A percentile compares a stretch with the other conserved stretches of the same genome.
phyloP scores from a whole-genome alignment of 2,797 vertebrate genomes.

The Pantherophis vulpinus region DNA sequence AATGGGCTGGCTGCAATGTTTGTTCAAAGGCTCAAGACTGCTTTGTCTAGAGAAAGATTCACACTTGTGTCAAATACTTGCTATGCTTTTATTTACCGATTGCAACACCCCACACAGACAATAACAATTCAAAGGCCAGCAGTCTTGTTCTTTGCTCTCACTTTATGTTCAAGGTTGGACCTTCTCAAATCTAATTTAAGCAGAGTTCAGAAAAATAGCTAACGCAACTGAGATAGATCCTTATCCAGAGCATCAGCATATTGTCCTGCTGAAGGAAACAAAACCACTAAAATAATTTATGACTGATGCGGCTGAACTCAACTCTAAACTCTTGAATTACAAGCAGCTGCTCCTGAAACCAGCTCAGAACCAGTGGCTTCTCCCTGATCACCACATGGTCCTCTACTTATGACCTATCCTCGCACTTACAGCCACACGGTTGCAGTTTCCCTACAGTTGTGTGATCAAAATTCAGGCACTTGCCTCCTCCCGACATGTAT shows the following conservation, averaged over 20 bases:
- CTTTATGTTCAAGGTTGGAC: not conserved
- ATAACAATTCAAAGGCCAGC: not conserved
- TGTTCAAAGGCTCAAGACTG: not conserved
- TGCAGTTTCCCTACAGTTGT: not conserved
- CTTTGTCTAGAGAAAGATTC: not conserved
- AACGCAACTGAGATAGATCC: not conserved
- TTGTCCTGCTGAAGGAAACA: not conserved
- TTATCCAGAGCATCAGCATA: not conserved
- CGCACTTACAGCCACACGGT: not conserved
- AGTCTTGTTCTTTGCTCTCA: not conserved
- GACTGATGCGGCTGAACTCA: not conserved
- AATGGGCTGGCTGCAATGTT: not conserved
- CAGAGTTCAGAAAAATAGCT: not conserved
- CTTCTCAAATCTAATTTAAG: not conserved
- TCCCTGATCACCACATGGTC: not conserved
- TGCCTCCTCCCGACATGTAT: too few relatives aligned
- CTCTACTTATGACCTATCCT: not conserved
- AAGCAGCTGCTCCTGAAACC: not conserved
- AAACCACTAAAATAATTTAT: not conserved
- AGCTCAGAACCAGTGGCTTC: not conserved
- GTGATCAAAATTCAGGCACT: not conserved
- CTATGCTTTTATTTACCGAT: not conserved
- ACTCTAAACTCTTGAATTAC: not conserved
- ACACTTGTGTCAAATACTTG: not conserved
- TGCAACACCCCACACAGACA: not conserved